Percentiles rank a stretch among this genome's conserved stretches.
Conservation (phyloP, 2,797 vertebrate genomes). For the Lutra lutra region DNA sequence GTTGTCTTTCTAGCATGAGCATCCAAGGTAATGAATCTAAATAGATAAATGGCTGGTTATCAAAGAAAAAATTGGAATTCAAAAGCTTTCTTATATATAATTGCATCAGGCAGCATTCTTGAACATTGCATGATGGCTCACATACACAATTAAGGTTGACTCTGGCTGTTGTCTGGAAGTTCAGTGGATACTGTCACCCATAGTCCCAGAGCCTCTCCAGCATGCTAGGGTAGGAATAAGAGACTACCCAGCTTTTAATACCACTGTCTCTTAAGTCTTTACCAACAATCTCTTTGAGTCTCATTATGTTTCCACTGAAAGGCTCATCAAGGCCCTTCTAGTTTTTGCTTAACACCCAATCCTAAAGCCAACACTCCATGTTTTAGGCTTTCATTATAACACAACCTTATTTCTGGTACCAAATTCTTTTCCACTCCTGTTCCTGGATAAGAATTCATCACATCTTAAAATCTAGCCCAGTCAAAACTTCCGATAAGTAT, state of each 20-base stretch:
- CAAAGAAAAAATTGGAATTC: not conserved
- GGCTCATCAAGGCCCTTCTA: not conserved
- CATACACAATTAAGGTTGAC: not conserved
- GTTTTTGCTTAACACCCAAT: not conserved
- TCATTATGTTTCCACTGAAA: not conserved
- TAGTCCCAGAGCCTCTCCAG: not conserved
- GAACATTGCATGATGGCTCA: not conserved
- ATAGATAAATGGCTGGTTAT: not conserved
- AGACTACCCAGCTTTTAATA: not conserved
- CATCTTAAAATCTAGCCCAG: not conserved
- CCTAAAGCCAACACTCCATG: not conserved
- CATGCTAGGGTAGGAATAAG: not conserved
- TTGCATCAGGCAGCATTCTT: not conserved
- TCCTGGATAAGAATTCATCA: not conserved
- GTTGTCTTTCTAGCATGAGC: not conserved
- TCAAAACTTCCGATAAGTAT: not conserved
- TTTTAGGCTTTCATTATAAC: not conserved
- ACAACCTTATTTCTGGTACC: not conserved
- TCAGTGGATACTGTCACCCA: not conserved
- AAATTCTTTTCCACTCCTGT: not conserved
- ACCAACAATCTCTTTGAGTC: not conserved
- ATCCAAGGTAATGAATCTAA: not conserved
- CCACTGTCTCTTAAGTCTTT: not conserved
- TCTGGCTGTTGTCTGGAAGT: not conserved
- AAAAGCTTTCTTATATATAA: not conserved